Evolutionary conservation across 1,140 invertebrate genomes (phyloP), one percentile per base, ranked within the genome.

Genomic region (Papilio helenus): DNA sequence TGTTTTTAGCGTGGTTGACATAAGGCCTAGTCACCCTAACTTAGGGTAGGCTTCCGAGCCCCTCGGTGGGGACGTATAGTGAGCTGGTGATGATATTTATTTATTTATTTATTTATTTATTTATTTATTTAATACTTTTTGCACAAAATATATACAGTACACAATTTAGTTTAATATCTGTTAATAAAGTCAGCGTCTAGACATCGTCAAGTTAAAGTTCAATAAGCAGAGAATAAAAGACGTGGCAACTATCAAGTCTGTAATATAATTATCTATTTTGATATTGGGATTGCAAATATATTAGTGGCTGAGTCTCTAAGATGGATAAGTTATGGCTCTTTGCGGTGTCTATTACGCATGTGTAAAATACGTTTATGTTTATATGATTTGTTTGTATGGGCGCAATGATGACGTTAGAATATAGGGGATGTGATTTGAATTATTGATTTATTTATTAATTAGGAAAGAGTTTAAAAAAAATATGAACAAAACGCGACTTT

Each of bases 311-410:
- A 55, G 55, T 10, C 51, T 76, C 42, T 58, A 77, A 77, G 74
- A 61, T 77, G 55, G 74, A 77, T 77, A 55, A 77, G 34, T 61
- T 77, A 61, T 77, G 55, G 16, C 55, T 77, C 74, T 39, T 77
- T n/a, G 74, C 29, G 51, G 74, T 77, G 51, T 77, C 74, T 77
- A 77, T 77, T 77, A 77, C 74, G 74, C 74, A 77, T 77, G 29
- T 77, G 74, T 77, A 61, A 77, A 77, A 77, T 77, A 77, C 74
- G 74, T 39, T 77, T 77, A 77, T 77, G 55, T 77, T 61, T 77
- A 55, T 77, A 61, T 61, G 74, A 77, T 61, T 77, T 77, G 74
- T 77, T 77, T 77, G 74, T 77, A 77, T 77, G 74, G 51, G 74
- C 74, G 74, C 51, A 44, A 9, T 77, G 74, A 77, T 77, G 74